A percentile compares a stretch with the other conserved stretches of the same genome.
Conservation (phyloP, 2,113 vertebrate species). For the Sapajus apella region DNA sequence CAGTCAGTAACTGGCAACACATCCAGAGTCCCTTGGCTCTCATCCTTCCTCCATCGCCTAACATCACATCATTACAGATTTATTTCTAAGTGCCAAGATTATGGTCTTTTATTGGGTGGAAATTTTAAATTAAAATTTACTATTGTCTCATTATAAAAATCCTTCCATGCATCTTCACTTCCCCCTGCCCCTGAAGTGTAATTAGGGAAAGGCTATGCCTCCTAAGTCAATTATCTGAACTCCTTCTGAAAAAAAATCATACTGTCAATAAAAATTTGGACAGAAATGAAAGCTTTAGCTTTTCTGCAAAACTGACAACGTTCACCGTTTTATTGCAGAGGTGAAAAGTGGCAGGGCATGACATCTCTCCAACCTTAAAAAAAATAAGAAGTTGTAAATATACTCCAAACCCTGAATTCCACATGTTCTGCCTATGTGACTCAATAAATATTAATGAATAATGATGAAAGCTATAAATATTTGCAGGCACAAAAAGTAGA, state of each 20-base stretch:
- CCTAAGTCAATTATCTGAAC: conserved; percentile 5
- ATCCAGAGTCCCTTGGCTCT: not conserved
- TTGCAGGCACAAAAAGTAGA: rapidly evolving
- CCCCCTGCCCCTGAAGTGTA: not conserved
- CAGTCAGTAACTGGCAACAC: not conserved
- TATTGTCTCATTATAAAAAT: not conserved
- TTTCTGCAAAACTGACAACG: not conserved
- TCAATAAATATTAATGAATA: not conserved
- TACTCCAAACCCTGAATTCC: not conserved
- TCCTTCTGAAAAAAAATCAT: not conserved
- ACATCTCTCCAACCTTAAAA: conserved; percentile 11
- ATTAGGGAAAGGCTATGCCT: not conserved
- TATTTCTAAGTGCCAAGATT: not conserved
- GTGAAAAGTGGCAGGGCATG: not conserved
- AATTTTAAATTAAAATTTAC: conserved; percentile 33
- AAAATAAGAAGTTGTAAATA: not conserved
- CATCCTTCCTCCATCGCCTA: not conserved
- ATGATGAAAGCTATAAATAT: not conserved
- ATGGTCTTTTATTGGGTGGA: not conserved
- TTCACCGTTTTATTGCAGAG: not conserved
- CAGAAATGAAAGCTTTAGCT: conserved; percentile 8
- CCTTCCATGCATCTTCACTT: not conserved
- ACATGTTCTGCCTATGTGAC: not conserved
- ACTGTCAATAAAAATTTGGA: conserved; percentile 35
- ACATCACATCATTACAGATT: not conserved